phyloP scores from a whole-genome alignment of 2,113 vertebrate genomes.

The Eubucco bourcierii region DNA sequence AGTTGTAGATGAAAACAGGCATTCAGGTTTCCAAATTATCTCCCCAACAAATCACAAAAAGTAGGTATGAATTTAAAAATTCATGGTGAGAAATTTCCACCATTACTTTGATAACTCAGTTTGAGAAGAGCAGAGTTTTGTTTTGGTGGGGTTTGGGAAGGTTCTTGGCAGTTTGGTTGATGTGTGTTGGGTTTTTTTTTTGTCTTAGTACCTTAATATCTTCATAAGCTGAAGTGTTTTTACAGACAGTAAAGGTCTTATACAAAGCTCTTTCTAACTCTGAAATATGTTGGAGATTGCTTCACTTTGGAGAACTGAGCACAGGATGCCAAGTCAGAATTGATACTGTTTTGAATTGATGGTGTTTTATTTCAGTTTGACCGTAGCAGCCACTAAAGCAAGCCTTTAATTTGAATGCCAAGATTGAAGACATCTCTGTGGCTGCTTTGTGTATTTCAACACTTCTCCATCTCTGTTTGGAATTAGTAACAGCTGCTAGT shows the following conservation, averaged over 20 bases:
- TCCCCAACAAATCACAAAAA: neutral
- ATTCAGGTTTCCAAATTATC: neutral
- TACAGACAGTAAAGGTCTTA: neutral
- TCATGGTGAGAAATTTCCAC: neutral
- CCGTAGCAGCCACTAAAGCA: neutral
- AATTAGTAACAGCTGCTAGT: neutral
- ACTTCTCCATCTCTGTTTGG: neutral
- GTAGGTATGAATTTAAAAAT: neutral
- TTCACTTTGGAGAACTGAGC: neutral
- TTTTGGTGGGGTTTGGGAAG: neutral
- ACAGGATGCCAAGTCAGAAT: neutral
- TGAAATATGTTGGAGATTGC: neutral
- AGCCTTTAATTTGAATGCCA: neutral
- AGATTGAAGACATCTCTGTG: neutral
- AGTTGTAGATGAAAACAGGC: neutral
- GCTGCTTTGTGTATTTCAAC: neutral
- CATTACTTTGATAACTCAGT: accelerated
- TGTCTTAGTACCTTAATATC: neutral
- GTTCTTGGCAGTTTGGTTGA: neutral
- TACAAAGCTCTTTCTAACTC: neutral
- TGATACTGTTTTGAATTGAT: neutral
- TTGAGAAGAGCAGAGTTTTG: neutral
- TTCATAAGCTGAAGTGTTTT: neutral
- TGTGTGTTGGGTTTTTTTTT: neutral
- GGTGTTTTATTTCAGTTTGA: neutral